Evolutionary conservation across 2,888 invertebrate genomes (phyloP), one percentile per base, ranked within the genome.

Genomic region (Nymphalis polychloros): DNA sequence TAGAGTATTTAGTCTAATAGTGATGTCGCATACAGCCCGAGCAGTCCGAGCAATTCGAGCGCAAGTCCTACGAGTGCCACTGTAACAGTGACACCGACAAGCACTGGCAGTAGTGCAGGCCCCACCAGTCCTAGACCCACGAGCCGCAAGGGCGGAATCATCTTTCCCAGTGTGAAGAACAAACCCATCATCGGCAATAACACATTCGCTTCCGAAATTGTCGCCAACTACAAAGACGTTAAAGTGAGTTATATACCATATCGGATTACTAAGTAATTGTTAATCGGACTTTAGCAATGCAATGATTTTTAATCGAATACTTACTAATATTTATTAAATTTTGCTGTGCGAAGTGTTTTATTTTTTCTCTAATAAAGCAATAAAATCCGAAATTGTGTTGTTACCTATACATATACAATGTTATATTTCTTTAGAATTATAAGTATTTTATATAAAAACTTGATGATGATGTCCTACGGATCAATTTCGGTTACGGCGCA

Each of bases 141-240:
- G 74, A 86, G 82, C 69, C 94, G 96, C 73, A 97, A 97, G 87
- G 96, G 97, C 50, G 96, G 97, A 69, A 95, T 97, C 78, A 97
- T 97, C 85, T 97, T 97, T 89, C 97, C 97, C 13, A 97, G 97
- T 84, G 96, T 97, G 63, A 97, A 97, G 89, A 97, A 97, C 87
- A 97, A 97, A 79, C 97, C 97, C 27, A 95, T 96, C 74, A 95
- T 96, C 71, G 95, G 96, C 67, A 97, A 97, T 90, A 96, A 96
- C 75, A 96, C 96, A 61, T 97, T 97, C 85, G 94, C 96, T 59
- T 96, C 96, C 13, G 97, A 97, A 82, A 93, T 95, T 79, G 93
- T 96, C 76, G 94, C 95, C 76, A 95, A 94, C 88, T 94, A 96
- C 82, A 97, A 96, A 90, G 97, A 97, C 85, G 94, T 97, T 76